phyloP scores from a whole-genome alignment of 2,113 vertebrate species.

The Vidua macroura region DNA sequence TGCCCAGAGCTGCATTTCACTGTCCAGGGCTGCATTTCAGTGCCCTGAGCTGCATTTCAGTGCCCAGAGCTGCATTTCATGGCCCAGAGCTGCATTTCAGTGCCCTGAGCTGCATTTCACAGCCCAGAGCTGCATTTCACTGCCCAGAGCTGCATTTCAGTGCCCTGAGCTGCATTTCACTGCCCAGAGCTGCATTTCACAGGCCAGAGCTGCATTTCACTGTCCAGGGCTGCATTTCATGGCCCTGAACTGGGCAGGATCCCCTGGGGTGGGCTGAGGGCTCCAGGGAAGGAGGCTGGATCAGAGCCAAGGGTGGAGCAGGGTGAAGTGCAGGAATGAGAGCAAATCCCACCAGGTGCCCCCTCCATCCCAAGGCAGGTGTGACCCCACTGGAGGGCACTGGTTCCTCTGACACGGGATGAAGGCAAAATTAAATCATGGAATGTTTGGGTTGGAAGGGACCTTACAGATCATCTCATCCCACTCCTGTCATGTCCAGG shows the following conservation, averaged over 20 bases:
- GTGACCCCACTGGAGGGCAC: neutral
- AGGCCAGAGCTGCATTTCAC: too few relatives aligned
- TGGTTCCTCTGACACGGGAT: neutral
- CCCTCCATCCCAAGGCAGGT: neutral
- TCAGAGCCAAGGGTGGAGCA: neutral
- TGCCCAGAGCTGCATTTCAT: too few relatives aligned
- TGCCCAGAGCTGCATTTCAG: too few relatives aligned
- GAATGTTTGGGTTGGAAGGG: neutral
- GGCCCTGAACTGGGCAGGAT: neutral
- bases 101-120: too few relatives aligned
- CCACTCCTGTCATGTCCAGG: neutral
- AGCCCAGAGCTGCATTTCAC: too few relatives aligned
- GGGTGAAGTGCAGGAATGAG: neutral
- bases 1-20: too few relatives aligned
- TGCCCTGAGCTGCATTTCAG: too few relatives aligned
- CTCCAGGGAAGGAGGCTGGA: neutral
- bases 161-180: too few relatives aligned
- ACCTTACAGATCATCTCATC: accelerated
- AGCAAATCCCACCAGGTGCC: neutral
- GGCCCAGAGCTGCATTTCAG: too few relatives aligned
- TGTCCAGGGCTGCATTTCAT: too few relatives aligned
- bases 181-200: too few relatives aligned
- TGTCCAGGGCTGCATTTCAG: too few relatives aligned
- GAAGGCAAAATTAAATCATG: neutral
- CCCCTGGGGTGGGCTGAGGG: neutral